These are phyloP conservation scores for Glossophaga mutica DNA, from an alignment of 2,797 vertebrate genomes.

Conservation along the genomic window DNA sequence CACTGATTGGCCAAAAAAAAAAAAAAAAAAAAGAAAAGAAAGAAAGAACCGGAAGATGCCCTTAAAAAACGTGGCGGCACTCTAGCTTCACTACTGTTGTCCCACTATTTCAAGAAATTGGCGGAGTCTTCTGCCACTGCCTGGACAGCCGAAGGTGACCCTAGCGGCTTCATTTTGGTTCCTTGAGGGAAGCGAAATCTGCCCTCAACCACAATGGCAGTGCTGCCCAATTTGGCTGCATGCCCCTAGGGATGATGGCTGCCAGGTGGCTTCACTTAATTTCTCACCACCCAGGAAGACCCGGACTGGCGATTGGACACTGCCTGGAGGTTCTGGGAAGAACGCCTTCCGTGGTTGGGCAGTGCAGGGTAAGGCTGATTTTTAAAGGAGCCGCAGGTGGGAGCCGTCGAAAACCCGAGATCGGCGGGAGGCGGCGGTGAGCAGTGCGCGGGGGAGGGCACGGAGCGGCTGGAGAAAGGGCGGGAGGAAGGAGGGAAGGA, in stretches of 20 bases:
- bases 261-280: slow-evolving; percentile 55
- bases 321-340: slow-evolving; percentile 14
- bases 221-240: neutral
- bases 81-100: neutral
- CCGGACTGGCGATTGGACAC: slow-evolving; percentile 59
- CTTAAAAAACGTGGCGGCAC: slow-evolving; percentile 48
- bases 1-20: slow-evolving; percentile 25
- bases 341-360: slow-evolving; percentile 63
- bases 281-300: slow-evolving; percentile 63
- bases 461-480: neutral
- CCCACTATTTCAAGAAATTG: neutral
- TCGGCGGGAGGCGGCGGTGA: slow-evolving; percentile 68
- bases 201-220: slow-evolving; percentile 60
- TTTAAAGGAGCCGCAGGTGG: slow-evolving; percentile 72
- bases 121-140: neutral
- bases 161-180: neutral
- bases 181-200: neutral
- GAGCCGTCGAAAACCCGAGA: slow-evolving; percentile 55
- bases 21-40: neutral
- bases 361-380: slow-evolving; percentile 29
- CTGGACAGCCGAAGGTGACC: slow-evolving; percentile 7
- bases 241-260: slow-evolving; percentile 65
- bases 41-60: slow-evolving; percentile 41
- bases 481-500: neutral
- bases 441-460: slow-evolving; percentile 45